A percentile compares a stretch with the other conserved stretches of the same genome.
These are phyloP conservation scores for Rhagologus leucostigma DNA, from an alignment of 2,113 vertebrate genomes.

Conservation along the genomic window DNA sequence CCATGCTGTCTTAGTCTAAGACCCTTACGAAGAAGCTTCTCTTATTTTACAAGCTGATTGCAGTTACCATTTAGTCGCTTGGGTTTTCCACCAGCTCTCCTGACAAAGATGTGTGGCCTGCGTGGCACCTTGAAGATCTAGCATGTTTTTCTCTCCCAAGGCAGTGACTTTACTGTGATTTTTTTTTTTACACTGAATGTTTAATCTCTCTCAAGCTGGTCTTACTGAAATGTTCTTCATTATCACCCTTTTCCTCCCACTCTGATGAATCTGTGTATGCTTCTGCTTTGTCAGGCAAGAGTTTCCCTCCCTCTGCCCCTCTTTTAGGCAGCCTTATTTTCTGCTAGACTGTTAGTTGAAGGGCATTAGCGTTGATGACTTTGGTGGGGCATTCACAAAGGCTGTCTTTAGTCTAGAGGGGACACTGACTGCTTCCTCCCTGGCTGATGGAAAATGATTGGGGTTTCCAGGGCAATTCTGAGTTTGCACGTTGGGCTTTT, in stretches of 20 bases:
- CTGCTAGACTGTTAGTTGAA: not conserved
- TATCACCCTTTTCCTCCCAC: not conserved
- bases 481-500: not conserved
- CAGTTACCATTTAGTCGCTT: not conserved
- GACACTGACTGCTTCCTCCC: not conserved
- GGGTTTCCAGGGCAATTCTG: constrained; percentile 14
- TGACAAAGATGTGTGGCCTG: not conserved
- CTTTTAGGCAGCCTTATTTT: not conserved
- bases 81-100: not conserved
- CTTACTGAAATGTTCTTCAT: not conserved
- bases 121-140: not conserved
- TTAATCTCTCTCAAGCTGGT: not conserved
- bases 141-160: not conserved
- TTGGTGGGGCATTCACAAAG: not conserved
- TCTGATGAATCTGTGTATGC: not conserved
- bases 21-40: not conserved
- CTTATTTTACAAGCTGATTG: not conserved
- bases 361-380: not conserved
- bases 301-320: not conserved
- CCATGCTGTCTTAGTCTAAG: not conserved
- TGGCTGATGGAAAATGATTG: not conserved
- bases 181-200: not conserved
- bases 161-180: not conserved
- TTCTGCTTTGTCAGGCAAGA: not conserved
- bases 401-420: not conserved